Percentiles rank a stretch among this genome's conserved stretches.
phyloP scores from a whole-genome alignment of 2,797 vertebrate species.

The Leucoraja ocellata region DNA sequence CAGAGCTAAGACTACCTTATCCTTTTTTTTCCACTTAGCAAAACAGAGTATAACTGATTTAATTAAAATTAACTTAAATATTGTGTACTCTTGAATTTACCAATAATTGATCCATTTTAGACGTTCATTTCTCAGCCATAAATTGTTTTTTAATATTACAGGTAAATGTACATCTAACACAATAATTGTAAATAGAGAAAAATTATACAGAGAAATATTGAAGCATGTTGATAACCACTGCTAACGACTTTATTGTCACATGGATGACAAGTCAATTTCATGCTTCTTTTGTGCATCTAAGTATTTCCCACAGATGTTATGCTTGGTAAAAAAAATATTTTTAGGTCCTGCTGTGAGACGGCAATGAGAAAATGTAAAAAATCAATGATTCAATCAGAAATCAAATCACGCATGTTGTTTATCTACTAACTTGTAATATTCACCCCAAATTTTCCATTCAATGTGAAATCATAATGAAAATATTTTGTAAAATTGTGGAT shows the following conservation, averaged over 20 bases:
- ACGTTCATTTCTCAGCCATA: neutral
- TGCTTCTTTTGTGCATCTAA: neutral
- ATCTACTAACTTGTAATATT: neutral
- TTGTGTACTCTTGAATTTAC: neutral
- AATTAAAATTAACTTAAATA: neutral
- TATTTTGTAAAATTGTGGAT: neutral
- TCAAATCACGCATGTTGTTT: neutral
- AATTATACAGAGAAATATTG: neutral
- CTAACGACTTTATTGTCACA: neutral
- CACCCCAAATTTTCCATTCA: neutral
- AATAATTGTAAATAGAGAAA: neutral
- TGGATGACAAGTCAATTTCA: slow-evolving; percentile 10
- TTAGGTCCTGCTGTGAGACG: neutral
- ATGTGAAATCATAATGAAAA: neutral
- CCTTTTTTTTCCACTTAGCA: neutral
- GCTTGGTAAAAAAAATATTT: neutral
- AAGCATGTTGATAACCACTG: neutral
- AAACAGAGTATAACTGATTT: neutral
- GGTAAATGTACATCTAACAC: neutral
- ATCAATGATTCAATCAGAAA: slow-evolving; percentile 1
- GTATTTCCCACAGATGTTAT: neutral
- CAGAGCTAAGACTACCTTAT: neutral
- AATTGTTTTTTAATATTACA: neutral
- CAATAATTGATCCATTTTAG: neutral
- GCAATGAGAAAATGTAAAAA: neutral